Evolutionary conservation across 2,888 invertebrate genomes (phyloP), one percentile per base, ranked within the genome.

Genomic region (Oscheius sp.): DNA sequence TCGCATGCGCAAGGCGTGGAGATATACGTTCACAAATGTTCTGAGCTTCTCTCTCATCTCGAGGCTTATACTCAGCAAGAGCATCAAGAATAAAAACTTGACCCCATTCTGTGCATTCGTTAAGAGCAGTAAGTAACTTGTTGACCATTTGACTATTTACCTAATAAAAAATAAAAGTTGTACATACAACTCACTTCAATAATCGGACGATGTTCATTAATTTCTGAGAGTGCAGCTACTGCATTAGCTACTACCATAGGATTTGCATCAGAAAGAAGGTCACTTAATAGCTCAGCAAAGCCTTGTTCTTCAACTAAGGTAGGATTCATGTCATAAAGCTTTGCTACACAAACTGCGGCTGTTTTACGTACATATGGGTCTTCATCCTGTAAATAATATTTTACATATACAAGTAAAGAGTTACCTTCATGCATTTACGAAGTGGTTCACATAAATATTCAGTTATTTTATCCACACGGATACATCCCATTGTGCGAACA

Each of bases 191-290:
- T 0, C 12, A 73, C 75, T 88, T 95, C 94, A 68, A 98, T 94
- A 71, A 96, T 89, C 2, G 95, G 94, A 64, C 93, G 94, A 1
- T 95, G 93, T 88, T 98, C 97, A 86, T 97, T 94, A 83, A 98
- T 98, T 88, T 98, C 98, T 0, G 95, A 94, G 12, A 99, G 90
- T 0, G 98, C 96, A 0, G 98, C 98, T 0, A 98, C 97, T 0
- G 97, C 97, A 88, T 98, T 98, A 0, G 98, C 98, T 0, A 98
- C 98, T n/a, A 91, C 98, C 98, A 98, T 98, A 0, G 98, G 98
- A 89, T 99, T 99, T 0, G 97, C 97, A 88, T 98, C 98, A 54
- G 96, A 96, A 41, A 99, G 89, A 61, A 99, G 89, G 88, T 99
- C 98, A 87, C 95, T 94, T 28, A 98, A 88, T 84, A 96, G 94